These are phyloP conservation scores for Mechanitis messenoides DNA, from an alignment of 2,888 invertebrate genomes.

Conservation along the genomic window DNA sequence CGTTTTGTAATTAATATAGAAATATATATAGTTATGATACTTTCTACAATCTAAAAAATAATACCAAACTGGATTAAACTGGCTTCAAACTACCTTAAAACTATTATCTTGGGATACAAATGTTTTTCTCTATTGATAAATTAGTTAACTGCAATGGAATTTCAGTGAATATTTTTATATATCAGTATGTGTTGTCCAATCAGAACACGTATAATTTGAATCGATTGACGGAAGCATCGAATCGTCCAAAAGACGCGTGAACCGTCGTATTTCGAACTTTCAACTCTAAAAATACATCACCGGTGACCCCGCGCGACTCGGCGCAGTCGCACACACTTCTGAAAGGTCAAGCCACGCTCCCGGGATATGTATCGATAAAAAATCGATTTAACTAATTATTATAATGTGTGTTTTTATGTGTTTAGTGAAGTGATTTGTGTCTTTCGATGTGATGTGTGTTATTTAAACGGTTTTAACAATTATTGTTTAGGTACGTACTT, in stretches of 20 bases:
- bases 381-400: constrained; percentile 15
- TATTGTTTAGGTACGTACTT: background rate
- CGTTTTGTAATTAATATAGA: too few relatives aligned
- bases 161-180: too few relatives aligned
- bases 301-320: constrained; percentile 71
- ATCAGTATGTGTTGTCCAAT: background rate
- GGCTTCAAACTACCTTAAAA: too few relatives aligned
- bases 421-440: constrained; percentile 3
- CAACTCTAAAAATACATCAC: constrained; percentile 76
- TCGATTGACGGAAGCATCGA: constrained; percentile 41
- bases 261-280: constrained; percentile 76
- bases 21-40: too few relatives aligned
- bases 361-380: constrained; percentile 32
- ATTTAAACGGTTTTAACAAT: background rate
- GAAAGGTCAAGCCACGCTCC: constrained; percentile 72
- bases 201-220: constrained; percentile 6
- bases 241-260: constrained; percentile 39
- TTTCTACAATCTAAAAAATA: too few relatives aligned
- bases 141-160: too few relatives aligned
- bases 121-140: too few relatives aligned
- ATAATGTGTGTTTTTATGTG: background rate
- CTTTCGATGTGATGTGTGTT: background rate
- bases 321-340: constrained; percentile 69
- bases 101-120: too few relatives aligned
- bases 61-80: too few relatives aligned